Evolutionary conservation across 2,113 vertebrate genomes (phyloP).

Genomic region (Equus quagga): DNA sequence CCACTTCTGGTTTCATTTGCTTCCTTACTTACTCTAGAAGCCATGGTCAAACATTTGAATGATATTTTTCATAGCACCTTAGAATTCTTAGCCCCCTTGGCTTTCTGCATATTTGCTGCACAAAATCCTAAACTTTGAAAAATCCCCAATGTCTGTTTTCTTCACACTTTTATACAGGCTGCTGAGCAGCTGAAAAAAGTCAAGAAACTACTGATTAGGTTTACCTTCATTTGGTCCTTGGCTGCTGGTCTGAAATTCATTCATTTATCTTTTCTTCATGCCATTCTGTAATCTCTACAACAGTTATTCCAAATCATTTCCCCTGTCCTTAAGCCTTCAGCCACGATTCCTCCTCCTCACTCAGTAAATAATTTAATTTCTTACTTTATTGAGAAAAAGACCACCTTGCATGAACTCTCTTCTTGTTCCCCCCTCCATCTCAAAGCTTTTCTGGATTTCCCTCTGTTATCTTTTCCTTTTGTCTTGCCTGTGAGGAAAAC

Average conservation of each 20-base stretch:
- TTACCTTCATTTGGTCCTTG: neutral
- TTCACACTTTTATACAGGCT: neutral
- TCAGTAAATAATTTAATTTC: conserved; percentile 33
- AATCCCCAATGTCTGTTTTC: neutral
- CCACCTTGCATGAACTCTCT: neutral
- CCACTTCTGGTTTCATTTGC: neutral
- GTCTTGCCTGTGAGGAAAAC: neutral
- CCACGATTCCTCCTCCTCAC: neutral
- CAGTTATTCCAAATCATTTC: conserved; percentile 32
- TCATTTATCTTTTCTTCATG: conserved; percentile 23
- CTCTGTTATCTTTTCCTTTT: neutral
- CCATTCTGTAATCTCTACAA: neutral
- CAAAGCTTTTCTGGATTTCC: neutral
- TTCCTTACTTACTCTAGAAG: neutral
- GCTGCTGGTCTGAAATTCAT: neutral
- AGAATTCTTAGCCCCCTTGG: neutral
- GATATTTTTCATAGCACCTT: neutral
- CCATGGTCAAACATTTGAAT: neutral
- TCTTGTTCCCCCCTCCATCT: neutral
- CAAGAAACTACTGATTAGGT: neutral
- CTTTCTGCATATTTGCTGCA: neutral
- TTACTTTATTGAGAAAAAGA: conserved; percentile 31
- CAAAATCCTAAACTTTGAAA: neutral
- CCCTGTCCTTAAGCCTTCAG: neutral
- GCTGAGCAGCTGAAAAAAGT: neutral